Evolutionary conservation across 2,797 vertebrate genomes (phyloP).

Genomic region (Takifugu rubripes): DNA sequence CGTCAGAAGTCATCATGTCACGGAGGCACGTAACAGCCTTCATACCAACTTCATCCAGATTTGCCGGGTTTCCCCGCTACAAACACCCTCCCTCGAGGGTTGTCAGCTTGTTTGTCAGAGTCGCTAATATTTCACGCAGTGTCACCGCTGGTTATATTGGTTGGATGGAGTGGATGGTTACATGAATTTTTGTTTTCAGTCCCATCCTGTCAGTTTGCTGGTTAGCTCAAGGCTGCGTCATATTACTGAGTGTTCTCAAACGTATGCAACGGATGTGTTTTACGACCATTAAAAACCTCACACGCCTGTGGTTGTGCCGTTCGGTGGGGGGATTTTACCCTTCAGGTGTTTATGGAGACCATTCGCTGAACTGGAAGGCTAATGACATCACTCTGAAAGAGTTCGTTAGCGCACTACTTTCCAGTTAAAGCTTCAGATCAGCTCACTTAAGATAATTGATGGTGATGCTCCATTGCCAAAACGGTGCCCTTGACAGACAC

Average conservation of each 20-base stretch:
- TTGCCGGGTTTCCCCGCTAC: too few relatives aligned
- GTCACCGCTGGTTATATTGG: too few relatives aligned
- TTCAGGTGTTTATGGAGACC: conserved; percentile 33
- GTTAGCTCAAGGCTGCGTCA: too few relatives aligned
- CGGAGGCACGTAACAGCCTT: too few relatives aligned
- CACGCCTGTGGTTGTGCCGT: conserved; percentile 11
- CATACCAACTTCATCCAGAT: too few relatives aligned
- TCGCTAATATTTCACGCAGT: too few relatives aligned
- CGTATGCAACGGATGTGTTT: conserved; percentile 5
- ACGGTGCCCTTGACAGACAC: conserved; percentile 71
- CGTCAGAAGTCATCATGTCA: too few relatives aligned
- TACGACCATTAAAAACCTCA: conserved; percentile 2
- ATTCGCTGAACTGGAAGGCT: conserved; percentile 25
- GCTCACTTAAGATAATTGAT: conserved; percentile 66
- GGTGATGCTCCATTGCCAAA: conserved; percentile 56
- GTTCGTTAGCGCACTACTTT: conserved; percentile 41
- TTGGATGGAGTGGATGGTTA: too few relatives aligned
- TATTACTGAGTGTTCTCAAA: not conserved
- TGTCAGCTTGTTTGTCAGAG: too few relatives aligned
- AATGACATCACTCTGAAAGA: conserved; percentile 45
- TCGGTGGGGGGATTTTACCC: conserved; percentile 15
- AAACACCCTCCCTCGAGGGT: too few relatives aligned
- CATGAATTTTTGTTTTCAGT: too few relatives aligned
- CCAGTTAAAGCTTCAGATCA: conserved; percentile 63
- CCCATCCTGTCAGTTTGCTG: too few relatives aligned